Conservation (phyloP, 2,888 invertebrate species). For the Pyralis farinalis region DNA sequence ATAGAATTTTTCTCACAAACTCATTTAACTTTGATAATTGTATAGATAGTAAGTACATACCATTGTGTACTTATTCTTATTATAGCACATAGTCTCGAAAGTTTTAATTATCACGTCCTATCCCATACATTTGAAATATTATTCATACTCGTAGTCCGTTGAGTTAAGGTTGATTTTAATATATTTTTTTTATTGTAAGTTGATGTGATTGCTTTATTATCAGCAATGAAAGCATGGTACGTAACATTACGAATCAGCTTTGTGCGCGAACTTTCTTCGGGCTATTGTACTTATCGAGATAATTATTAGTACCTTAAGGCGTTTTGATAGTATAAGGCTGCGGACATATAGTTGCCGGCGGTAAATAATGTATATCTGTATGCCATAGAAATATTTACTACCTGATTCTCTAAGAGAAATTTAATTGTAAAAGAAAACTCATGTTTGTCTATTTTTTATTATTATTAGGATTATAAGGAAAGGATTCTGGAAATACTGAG, state of each 20-base stretch:
- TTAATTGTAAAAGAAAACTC: no score
- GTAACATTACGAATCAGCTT: slow-evolving; percentile 55
- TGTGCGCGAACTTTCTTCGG: slow-evolving; percentile 61
- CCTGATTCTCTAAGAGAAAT: no score
- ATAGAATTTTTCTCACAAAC: slow-evolving; percentile 23
- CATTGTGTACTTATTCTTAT: slow-evolving; percentile 32
- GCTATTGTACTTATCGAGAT: slow-evolving; percentile 48
- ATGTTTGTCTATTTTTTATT: no score
- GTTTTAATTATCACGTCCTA: slow-evolving; percentile 58
- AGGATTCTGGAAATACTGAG: no score
- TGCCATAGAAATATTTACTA: no score
- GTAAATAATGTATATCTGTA: no score
- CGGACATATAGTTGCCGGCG: no score
- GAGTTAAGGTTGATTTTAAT: slow-evolving; percentile 17
- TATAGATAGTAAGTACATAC: slow-evolving; percentile 34
- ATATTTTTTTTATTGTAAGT: slow-evolving; percentile 7
- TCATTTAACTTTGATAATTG: slow-evolving; percentile 23
- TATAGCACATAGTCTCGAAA: slow-evolving; percentile 49
- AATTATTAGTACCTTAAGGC: slow-evolving; percentile 44
- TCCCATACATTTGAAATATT: slow-evolving; percentile 28
- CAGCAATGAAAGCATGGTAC: slow-evolving; percentile 41
- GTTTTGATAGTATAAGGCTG: slow-evolving; percentile 5
- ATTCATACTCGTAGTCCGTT: slow-evolving; percentile 11
- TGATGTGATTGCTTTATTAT: slow-evolving; percentile 22
- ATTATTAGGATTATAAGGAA: no score